Conservation (phyloP, 30 jellyfish, hydroid and myxozoan genomes). For the Aurelia coerulea region DNA sequence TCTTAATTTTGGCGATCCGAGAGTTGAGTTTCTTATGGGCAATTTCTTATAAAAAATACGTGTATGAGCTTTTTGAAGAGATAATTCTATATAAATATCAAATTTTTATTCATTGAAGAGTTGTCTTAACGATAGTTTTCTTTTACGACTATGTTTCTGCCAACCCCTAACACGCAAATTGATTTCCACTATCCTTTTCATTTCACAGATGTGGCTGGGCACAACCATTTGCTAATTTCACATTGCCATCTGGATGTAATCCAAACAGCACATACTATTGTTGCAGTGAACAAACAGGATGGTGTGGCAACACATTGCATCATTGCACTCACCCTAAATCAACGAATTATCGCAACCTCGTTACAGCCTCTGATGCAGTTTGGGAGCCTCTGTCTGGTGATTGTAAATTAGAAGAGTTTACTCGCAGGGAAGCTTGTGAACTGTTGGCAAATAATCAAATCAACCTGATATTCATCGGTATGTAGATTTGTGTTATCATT, state of each 20-base stretch:
- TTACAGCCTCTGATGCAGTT: slow-evolving; percentile 44
- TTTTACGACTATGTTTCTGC: no score
- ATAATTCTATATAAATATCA: no score
- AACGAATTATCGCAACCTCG: slow-evolving; percentile 17
- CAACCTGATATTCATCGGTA: slow-evolving; percentile 64
- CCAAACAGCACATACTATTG: slow-evolving; percentile 34
- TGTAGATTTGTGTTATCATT: not conserved
- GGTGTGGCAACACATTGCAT: slow-evolving; percentile 74
- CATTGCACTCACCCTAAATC: slow-evolving; percentile 58
- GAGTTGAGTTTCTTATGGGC: no score
- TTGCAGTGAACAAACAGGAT: slow-evolving; percentile 69
- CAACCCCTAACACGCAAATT: no score
- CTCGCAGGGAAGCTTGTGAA: slow-evolving; percentile 50
- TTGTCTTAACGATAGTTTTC: no score
- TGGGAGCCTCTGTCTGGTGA: slow-evolving; percentile 52
- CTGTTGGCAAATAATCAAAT: slow-evolving; percentile 23
- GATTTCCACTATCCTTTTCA: no score
- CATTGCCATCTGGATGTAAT: slow-evolving; percentile 62
- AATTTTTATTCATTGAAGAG: no score
- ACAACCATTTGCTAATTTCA: slow-evolving; percentile 42
- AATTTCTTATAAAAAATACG: no score
- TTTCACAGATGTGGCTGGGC: slow-evolving; percentile 67
- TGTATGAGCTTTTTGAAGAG: no score
- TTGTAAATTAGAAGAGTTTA: slow-evolving; percentile 25
- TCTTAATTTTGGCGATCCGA: no score